Percentiles rank a stretch among this genome's conserved stretches.
These are phyloP conservation scores for Morone saxatilis DNA, from an alignment of 2,113 vertebrate genomes.

Conservation along the genomic window DNA sequence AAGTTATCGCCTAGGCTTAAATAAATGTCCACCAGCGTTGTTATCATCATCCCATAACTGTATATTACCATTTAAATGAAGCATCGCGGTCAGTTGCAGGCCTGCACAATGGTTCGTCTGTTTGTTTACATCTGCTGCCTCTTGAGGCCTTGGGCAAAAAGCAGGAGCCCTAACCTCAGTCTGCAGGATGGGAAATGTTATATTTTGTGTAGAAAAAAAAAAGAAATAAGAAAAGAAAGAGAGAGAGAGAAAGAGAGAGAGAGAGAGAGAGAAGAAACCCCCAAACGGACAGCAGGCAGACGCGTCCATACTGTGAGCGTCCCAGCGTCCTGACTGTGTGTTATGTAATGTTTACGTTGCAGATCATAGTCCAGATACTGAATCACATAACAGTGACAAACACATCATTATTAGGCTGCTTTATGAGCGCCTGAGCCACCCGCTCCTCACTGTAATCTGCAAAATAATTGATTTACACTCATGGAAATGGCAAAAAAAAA, in stretches of 20 bases:
- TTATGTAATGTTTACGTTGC: slow-evolving; percentile 53
- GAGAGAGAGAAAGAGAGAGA: too few relatives aligned
- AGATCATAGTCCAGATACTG: neutral
- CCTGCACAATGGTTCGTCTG: slow-evolving; percentile 34
- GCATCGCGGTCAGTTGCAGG: slow-evolving; percentile 28
- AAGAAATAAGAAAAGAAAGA: neutral
- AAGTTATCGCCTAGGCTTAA: neutral
- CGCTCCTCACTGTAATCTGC: slow-evolving; percentile 21
- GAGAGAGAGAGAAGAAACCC: too few relatives aligned
- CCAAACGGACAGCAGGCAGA: neutral
- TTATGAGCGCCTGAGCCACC: neutral
- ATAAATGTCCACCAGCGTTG: slow-evolving; percentile 27
- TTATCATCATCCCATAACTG: slow-evolving; percentile 18
- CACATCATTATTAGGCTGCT: neutral
- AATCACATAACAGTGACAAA: neutral
- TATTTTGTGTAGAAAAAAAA: neutral
- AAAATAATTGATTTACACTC: slow-evolving; percentile 26
- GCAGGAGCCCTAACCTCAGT: neutral
- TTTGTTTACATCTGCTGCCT: slow-evolving; percentile 73
- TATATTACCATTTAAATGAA: slow-evolving; percentile 28
- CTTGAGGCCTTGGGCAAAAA: slow-evolving; percentile 37
- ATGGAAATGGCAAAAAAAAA: neutral
- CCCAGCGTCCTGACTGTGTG: neutral
- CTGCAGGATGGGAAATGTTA: neutral
- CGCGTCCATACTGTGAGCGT: neutral